A percentile compares a stretch with the other conserved stretches of the same genome.
Evolutionary conservation across 2,888 invertebrate genomes (phyloP).

Genomic region (Melieria omissa): DNA sequence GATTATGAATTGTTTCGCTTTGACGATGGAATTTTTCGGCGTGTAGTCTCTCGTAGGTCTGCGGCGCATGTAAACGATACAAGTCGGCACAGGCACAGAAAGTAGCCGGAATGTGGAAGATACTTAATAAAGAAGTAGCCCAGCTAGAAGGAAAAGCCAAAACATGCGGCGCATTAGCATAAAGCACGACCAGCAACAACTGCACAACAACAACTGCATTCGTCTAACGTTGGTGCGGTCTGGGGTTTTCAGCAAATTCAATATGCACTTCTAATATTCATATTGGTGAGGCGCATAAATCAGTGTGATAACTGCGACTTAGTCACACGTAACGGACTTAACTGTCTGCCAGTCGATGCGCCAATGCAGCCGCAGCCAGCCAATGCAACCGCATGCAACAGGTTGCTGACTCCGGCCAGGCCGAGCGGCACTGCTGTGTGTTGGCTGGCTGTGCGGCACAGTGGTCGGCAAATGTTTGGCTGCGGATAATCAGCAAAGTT

Average conservation of each 20-base stretch:
- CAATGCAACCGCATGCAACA: not conserved
- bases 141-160: too few relatives aligned
- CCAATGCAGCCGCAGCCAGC: not conserved
- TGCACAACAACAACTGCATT: slow-evolving; percentile 1
- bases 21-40: too few relatives aligned
- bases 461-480: too few relatives aligned
- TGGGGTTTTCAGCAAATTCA: too few relatives aligned
- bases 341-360: slow-evolving; percentile 5
- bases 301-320: slow-evolving; percentile 7
- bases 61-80: too few relatives aligned
- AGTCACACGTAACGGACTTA: slow-evolving; percentile 10
- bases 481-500: not conserved
- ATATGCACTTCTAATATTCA: slow-evolving; percentile 5
- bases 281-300: slow-evolving; percentile 2
- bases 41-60: too few relatives aligned
- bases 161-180: slow-evolving; percentile 22
- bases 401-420: not conserved
- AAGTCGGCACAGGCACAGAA: too few relatives aligned
- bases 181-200: slow-evolving; percentile 10
- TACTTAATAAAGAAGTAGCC: too few relatives aligned
- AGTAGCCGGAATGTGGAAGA: too few relatives aligned
- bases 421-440: not conserved
- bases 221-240: slow-evolving; percentile 12
- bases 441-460: not conserved
- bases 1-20: too few relatives aligned